Conservation (phyloP, 2,888 invertebrate genomes). For the Chaetogeoica ovagalla region DNA sequence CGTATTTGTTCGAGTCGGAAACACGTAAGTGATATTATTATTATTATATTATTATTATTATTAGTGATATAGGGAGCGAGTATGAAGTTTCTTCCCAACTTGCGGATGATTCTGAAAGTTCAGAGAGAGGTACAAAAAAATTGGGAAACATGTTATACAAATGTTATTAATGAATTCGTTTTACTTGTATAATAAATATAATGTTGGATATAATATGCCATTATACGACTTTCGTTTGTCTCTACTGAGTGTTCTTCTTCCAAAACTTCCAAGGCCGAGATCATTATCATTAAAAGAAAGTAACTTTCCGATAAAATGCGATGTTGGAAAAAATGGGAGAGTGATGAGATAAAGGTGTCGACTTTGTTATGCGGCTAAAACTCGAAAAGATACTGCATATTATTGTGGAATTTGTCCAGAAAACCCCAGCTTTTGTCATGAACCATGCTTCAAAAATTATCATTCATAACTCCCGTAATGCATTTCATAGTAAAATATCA, state of each 20-base stretch:
- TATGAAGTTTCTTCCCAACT: too few species aligned
- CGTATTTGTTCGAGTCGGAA: too few species aligned
- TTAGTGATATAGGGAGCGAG: too few species aligned
- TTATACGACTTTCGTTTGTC: background rate
- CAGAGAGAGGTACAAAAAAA: background rate
- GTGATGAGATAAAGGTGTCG: background rate
- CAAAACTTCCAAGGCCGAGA: background rate
- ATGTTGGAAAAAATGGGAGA: constrained; percentile 1
- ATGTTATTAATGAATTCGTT: constrained; percentile 3
- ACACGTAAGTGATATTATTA: too few species aligned
- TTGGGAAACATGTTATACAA: background rate
- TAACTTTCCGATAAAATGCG: background rate
- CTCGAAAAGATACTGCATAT: background rate
- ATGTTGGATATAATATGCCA: background rate
- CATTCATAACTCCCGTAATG: background rate
- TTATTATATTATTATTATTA: too few species aligned
- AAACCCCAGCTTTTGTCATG: background rate
- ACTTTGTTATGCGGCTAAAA: background rate
- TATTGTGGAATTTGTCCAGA: background rate
- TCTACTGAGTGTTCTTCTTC: background rate
- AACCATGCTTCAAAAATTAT: background rate
- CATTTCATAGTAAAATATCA: background rate
- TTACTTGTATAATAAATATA: background rate
- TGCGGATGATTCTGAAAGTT: too few species aligned
- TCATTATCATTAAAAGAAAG: background rate